Evolutionary conservation across 2,113 vertebrate species (phyloP), one percentile per base, ranked within the genome.

Genomic region (Halichoerus grypus): DNA sequence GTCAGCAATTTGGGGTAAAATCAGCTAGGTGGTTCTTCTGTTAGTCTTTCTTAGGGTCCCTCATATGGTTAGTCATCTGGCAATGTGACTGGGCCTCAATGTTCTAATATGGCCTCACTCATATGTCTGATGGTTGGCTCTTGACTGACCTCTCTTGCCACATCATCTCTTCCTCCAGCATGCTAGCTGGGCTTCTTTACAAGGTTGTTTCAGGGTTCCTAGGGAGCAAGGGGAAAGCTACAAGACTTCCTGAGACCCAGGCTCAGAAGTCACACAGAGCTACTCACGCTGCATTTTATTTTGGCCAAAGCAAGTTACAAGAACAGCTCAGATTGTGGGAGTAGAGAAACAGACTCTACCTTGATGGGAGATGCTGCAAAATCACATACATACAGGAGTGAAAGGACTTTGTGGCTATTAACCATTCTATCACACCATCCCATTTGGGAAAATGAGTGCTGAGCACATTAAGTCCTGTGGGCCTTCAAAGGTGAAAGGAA

Each of bases 221-320:
- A 92, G 55, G 55, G n/a, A 95, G 31, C 4, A 61, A 96, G 65
- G 72, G 7, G 71, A 49, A 95, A 89, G 57, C 46, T 95, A 89
- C 13, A 87, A 82, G 49, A 69, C n/a, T 87, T 92, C 79, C 82
- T 93, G 11, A 97, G n/a, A 97, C 26, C 71, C 74, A 84, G 82
- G 49, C 57, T 94, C 92, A 92, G 31, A 95, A 89, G 83, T 94
- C 63, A 79, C 31, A 10, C 31, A 72, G 24, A 76, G 19, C 93
- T 91, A 93, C 36, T 67, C 53, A 76, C 1, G 9, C 14, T 81
- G 13, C 36, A 89, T 95, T 96, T 92, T 83, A 87, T 8, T 84
- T 8, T 84, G 42, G 51, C 22, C 69, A 97, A 97, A 96, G 31
- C 11, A 93, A 93, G 61, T 91, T 80, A 92, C 3, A 85, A 95